A percentile compares a stretch with the other conserved stretches of the same genome.
phyloP scores from a whole-genome alignment of 2,113 vertebrate species.

The Podarcis raffonei region DNA sequence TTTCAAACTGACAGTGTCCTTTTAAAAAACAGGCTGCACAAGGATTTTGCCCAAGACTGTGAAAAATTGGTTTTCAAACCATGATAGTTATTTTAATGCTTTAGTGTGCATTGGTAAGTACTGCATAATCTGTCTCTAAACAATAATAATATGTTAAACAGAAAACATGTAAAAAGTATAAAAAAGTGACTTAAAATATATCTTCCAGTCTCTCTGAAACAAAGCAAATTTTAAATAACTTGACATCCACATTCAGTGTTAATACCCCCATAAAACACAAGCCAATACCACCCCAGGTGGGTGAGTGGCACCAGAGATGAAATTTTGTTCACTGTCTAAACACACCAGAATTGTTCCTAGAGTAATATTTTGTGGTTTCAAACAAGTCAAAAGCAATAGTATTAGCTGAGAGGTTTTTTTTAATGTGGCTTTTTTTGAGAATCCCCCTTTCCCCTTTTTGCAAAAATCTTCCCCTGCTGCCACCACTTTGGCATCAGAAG shows the following conservation, averaged over 20 bases:
- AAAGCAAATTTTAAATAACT: not conserved
- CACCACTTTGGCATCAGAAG: not conserved
- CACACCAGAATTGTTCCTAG: not conserved
- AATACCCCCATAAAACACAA: not conserved
- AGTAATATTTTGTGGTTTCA: not conserved
- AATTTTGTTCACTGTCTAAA: not conserved
- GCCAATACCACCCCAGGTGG: not conserved
- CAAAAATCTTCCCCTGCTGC: not conserved
- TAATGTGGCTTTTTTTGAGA: not conserved
- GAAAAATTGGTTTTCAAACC: not conserved
- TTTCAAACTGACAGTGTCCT: not conserved
- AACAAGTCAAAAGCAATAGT: not conserved
- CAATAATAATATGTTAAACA: not conserved
- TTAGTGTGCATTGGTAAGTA: not conserved
- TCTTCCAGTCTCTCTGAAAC: not conserved
- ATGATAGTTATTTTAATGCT: not conserved
- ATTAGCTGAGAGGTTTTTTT: no score
- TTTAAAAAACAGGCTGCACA: slow-evolving; percentile 13
- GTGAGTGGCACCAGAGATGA: not conserved
- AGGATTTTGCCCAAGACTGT: slow-evolving; percentile 10
- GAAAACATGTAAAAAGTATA: not conserved
- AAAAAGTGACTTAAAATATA: not conserved
- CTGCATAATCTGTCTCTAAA: not conserved
- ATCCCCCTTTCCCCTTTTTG: not conserved
- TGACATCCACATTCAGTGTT: not conserved